Percentiles rank a stretch among this genome's conserved stretches.
phyloP scores from a whole-genome alignment of 2,113 vertebrate genomes.

The Megaceryle maxima region DNA sequence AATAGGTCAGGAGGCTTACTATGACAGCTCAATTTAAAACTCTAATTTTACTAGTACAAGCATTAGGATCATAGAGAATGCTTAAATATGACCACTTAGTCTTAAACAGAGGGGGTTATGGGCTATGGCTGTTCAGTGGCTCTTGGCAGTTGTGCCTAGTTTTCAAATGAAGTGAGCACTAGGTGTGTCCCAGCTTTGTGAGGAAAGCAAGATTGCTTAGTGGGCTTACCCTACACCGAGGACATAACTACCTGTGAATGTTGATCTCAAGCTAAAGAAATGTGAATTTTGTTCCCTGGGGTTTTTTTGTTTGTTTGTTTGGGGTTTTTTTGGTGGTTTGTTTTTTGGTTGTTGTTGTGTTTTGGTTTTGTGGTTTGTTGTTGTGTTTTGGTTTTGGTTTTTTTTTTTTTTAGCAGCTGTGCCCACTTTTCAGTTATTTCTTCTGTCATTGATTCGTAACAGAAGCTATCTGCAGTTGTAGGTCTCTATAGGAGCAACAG shows the following conservation, averaged over 20 bases:
- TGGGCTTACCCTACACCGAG: neutral
- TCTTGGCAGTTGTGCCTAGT: neutral
- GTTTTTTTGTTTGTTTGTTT: too few relatives aligned
- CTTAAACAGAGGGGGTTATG: neutral
- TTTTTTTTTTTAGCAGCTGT: neutral
- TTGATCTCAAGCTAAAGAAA: neutral
- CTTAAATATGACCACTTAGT: neutral
- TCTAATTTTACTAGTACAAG: slow-evolving; percentile 45
- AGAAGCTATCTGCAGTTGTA: neutral
- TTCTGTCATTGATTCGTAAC: neutral
- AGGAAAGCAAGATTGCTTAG: neutral
- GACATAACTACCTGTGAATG: neutral
- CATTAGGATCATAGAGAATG: neutral
- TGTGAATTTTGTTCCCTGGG: neutral
- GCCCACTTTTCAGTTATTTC: neutral
- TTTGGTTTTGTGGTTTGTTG: too few relatives aligned
- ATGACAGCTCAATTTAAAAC: slow-evolving; percentile 36
- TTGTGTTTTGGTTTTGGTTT: too few relatives aligned
- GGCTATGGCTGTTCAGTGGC: neutral
- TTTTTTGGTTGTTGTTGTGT: too few relatives aligned
- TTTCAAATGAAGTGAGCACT: neutral
- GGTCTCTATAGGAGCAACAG: neutral
- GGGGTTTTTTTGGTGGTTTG: too few relatives aligned
- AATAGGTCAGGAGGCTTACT: slow-evolving; percentile 22
- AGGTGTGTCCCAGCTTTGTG: neutral